Percentiles rank a stretch among this genome's conserved stretches.
phyloP scores from a whole-genome alignment of 2,113 vertebrate genomes.

The Cottus gobio region DNA sequence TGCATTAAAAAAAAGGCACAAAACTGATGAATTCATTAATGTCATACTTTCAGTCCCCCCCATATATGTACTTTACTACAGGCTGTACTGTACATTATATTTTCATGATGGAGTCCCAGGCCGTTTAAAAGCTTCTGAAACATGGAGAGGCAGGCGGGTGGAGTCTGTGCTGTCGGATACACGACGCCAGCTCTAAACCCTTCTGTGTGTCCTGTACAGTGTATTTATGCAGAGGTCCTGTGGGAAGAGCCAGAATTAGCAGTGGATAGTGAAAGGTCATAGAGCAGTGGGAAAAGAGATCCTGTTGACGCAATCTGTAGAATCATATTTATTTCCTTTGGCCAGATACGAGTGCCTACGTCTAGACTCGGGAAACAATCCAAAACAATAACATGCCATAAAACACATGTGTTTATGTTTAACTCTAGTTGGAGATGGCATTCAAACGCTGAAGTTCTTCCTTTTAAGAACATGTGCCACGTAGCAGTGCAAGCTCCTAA shows the following conservation, averaged over 20 bases:
- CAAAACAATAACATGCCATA: conserved; percentile 40
- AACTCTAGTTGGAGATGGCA: background rate
- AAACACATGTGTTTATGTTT: conserved; percentile 26
- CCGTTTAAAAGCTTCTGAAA: conserved; percentile 55
- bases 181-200: conserved; percentile 19
- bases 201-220: conserved; percentile 55
- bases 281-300: conserved; percentile 73
- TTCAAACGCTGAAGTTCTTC: conserved; percentile 9
- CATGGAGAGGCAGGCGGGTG: conserved; percentile 22
- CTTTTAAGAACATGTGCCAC: conserved; percentile 15
- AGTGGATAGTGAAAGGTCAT: conserved; percentile 75
- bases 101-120: conserved; percentile 45
- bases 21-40: conserved; percentile 31
- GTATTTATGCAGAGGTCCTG: conserved; percentile 69
- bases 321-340: conserved; percentile 70
- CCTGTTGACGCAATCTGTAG: conserved; percentile 71
- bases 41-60: conserved; percentile 18
- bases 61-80: conserved; percentile 7
- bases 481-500: background rate
- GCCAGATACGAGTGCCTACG: conserved; percentile 37
- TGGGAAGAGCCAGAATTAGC: conserved; percentile 82
- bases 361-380: conserved; percentile 56
- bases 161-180: conserved; percentile 24
- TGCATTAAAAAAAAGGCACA: background rate
- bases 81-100: conserved; percentile 40